Conservation (phyloP, 1,140 invertebrate species). For the Orius laevigatus region DNA sequence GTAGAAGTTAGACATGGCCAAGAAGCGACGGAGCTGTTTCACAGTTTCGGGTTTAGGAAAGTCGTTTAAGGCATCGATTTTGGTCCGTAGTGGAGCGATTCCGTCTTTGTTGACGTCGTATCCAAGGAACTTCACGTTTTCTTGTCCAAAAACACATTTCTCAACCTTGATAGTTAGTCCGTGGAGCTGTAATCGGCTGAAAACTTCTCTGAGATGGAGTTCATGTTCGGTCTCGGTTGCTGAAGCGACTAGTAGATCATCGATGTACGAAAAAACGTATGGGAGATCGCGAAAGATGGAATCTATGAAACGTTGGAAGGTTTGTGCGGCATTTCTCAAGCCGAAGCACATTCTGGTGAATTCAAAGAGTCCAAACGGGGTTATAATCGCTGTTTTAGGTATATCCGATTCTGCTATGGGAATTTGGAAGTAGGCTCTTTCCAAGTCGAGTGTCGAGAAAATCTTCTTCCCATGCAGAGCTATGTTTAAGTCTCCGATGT, state of each 20-base stretch:
- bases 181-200: conserved; percentile 20
- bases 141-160: conserved; percentile 23
- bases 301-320: conserved; percentile 34
- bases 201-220: conserved; percentile 17
- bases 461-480: conserved; percentile 24
- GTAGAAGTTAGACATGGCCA: conserved; percentile 26
- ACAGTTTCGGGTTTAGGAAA: conserved; percentile 20
- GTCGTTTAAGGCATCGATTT: conserved; percentile 15
- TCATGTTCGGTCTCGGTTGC: conserved; percentile 20
- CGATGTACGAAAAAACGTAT: conserved; percentile 24
- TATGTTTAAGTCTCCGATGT: conserved; percentile 23
- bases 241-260: conserved; percentile 26
- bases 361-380: conserved; percentile 15
- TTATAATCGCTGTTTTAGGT: conserved; percentile 4
- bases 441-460: conserved; percentile 32
- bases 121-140: conserved; percentile 23
- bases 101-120: conserved; percentile 21
- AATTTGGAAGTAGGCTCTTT: conserved; percentile 31
- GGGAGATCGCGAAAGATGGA: conserved; percentile 24
- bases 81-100: conserved; percentile 21
- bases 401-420: conserved; percentile 24
- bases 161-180: conserved; percentile 22
- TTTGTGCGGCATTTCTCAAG: conserved; percentile 26
- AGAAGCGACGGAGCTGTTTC: conserved; percentile 21
- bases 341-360: conserved; percentile 21